Conservation (phyloP, 1,140 invertebrate species). For the Zaprionus africanus region DNA sequence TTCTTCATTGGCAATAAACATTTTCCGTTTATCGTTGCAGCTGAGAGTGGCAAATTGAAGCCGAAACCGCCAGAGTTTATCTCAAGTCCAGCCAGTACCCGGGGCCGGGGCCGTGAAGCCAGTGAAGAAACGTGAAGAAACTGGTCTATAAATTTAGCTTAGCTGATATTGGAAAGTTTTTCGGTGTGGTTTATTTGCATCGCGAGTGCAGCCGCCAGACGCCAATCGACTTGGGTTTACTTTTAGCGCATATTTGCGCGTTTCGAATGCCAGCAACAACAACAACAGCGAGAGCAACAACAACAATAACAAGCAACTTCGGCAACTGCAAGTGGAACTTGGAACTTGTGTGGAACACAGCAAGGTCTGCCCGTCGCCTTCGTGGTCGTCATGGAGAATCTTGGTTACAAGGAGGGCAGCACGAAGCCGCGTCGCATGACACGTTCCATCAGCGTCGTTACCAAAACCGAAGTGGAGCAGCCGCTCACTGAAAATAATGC, state of each 20-base stretch:
- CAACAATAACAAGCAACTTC: slow-evolving; percentile 24
- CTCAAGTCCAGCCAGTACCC: slow-evolving; percentile 5
- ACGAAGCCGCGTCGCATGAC: slow-evolving; percentile 82
- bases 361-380: slow-evolving; percentile 42
- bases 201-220: slow-evolving; percentile 35
- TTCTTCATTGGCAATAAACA: background rate
- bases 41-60: slow-evolving; percentile 11
- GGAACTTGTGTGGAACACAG: slow-evolving; percentile 13
- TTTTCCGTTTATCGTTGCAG: slow-evolving; percentile 37
- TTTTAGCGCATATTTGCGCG: slow-evolving; percentile 71
- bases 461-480: slow-evolving; percentile 83
- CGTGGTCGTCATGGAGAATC: slow-evolving; percentile 79
- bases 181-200: slow-evolving; percentile 43
- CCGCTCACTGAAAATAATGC: slow-evolving; percentile 82
- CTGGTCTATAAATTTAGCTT: slow-evolving; percentile 60
- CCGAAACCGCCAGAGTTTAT: slow-evolving; percentile 4
- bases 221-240: slow-evolving; percentile 33
- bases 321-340: slow-evolving; percentile 40
- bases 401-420: slow-evolving; percentile 84
- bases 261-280: slow-evolving; percentile 61
- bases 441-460: slow-evolving; percentile 83
- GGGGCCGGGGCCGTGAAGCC: background rate
- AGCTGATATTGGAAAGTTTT: slow-evolving; percentile 57
- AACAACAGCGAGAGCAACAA: slow-evolving; percentile 9
- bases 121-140: slow-evolving; percentile 25